Evolutionary conservation across 2,797 vertebrate species (phyloP), one percentile per base, ranked within the genome.

Genomic region (Sebastes steindachneri): DNA sequence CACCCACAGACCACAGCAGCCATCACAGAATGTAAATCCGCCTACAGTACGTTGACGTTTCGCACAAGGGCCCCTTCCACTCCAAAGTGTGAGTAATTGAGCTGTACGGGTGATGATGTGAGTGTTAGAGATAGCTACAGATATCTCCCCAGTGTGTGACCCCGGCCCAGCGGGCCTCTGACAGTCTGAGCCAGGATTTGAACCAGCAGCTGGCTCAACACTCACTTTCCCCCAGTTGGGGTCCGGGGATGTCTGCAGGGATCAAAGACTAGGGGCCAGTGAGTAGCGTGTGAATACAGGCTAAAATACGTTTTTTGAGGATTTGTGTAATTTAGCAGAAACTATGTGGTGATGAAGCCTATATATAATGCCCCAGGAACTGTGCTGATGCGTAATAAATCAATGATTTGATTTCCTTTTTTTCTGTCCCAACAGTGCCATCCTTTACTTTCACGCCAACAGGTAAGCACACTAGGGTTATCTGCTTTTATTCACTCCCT

Each of bases 381-480:
- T 25, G 3, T 48, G 10, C 14, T 12, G 6, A 58, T 51, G 12
- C 9, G 28, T 12, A 60, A 45, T 73, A 35, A 62, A 41, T 71
- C n/a, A 63, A 2, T 3, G 21, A 60, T 31, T 79, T 62, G 63
- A 12, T 51, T 63, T 77, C 31, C 75, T 62, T 78, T 77, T 12
- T 17, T 41, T 80, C 31, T 86, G 17, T 84, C 94, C 94, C 95
- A 93, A 95, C 97, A 99, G 98, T 99, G 92, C 98, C 98, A 80
- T 99, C 98, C 85, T 99, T 99, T 95, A 99, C 98, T 91, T 99
- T 99, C 96, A 99, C 98, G 92, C 98, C 98, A 90, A 99, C 98
- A 96, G 98, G 98, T 99, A 97, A 96, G 97, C 93, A 26, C 28
- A 25, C 10, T 25, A 28, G n/a, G 26, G 14, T 5, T 33, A 2